These are phyloP conservation scores for Melanargia galathea DNA, from an alignment of 2,888 invertebrate species.

Conservation along the genomic window DNA sequence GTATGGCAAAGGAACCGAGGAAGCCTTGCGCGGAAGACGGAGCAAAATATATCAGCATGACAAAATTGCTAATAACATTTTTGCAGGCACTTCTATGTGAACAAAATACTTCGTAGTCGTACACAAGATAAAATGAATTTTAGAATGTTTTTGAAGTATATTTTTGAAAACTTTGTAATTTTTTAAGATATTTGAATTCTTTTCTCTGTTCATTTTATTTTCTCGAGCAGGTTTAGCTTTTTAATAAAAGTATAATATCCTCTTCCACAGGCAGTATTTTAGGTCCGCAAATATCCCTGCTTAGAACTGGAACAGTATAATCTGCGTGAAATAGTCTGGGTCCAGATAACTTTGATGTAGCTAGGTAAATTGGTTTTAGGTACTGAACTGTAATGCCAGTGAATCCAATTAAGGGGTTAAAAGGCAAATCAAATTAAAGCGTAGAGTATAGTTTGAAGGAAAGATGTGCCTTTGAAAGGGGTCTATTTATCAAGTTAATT, in stretches of 20 bases:
- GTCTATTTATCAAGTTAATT: background rate
- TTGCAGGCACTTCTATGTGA: background rate
- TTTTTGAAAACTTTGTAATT: too few species aligned
- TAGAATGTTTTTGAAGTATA: too few species aligned
- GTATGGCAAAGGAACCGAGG: background rate
- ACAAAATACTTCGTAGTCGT: too few species aligned
- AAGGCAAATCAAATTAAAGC: background rate
- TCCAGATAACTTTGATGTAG: constrained; percentile 10
- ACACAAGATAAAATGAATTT: too few species aligned
- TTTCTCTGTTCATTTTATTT: too few species aligned
- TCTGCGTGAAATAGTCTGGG: constrained; percentile 4
- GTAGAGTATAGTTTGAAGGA: background rate
- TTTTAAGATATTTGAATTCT: too few species aligned
- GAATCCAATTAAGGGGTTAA: constrained; percentile 4
- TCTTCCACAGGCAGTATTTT: background rate
- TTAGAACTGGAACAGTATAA: constrained; percentile 4
- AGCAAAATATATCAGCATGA: constrained; percentile 7
- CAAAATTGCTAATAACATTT: constrained; percentile 3
- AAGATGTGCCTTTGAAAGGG: background rate
- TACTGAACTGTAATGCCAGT: constrained; percentile 1
- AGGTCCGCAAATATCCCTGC: constrained; percentile 1
- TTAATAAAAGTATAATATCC: too few species aligned
- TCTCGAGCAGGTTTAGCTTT: too few species aligned
- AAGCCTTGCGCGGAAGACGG: background rate
- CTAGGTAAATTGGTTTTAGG: constrained; percentile 9